Conservation (phyloP, 2,113 vertebrate genomes). For the Microcebus tavaratra region DNA sequence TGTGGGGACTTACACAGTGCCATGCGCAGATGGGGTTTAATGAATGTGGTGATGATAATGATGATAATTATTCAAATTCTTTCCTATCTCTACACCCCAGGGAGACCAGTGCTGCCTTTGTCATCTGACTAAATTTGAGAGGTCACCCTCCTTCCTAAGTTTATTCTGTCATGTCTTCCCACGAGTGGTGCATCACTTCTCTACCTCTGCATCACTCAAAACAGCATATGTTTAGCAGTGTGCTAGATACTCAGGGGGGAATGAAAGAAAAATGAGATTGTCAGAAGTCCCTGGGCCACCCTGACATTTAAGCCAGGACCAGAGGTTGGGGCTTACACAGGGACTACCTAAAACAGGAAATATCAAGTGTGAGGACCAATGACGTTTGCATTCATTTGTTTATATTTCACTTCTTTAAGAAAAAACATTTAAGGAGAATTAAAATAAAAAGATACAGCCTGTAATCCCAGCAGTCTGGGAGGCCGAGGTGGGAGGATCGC, state of each 20-base stretch:
- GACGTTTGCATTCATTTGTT: not conserved
- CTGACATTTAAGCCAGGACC: not conserved
- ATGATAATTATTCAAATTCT: constrained; percentile 73
- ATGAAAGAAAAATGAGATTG: not conserved
- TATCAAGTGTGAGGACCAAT: not conserved
- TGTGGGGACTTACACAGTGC: constrained; percentile 25
- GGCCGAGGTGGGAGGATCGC: no score
- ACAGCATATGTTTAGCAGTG: not conserved
- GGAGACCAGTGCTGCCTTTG: constrained; percentile 51
- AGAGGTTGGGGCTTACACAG: not conserved
- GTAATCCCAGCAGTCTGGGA: no score
- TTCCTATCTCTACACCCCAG: constrained; percentile 31
- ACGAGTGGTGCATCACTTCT: not conserved
- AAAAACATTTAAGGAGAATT: not conserved
- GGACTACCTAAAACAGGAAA: not conserved
- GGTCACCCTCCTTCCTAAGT: constrained; percentile 54
- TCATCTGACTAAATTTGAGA: constrained; percentile 58
- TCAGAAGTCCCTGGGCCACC: not conserved
- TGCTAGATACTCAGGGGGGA: not conserved
- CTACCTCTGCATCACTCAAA: not conserved
- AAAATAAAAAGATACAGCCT: not conserved
- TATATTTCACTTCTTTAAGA: not conserved
- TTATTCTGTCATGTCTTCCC: not conserved
- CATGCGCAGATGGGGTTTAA: constrained; percentile 68
- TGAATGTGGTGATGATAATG: constrained; percentile 74